Base-by-base conservation (phyloP, 2,797 vertebrate genomes). In the Chaetodon trifasciatus region DNA sequence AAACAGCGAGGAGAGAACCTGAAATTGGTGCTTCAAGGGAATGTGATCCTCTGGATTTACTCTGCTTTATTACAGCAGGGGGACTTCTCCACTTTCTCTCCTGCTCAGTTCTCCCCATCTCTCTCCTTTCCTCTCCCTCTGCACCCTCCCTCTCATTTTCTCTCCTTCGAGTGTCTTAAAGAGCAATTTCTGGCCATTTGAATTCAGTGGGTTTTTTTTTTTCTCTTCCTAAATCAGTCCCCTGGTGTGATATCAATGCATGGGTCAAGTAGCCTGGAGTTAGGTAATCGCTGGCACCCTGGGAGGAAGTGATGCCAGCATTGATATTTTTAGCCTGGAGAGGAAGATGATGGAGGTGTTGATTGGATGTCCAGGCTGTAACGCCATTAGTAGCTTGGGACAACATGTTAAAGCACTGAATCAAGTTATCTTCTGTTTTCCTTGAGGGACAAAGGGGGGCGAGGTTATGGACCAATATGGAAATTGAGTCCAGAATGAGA, bases 321-420 rank as follows among this genome's bases (percentile, higher is more conserved):
- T 12, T 62, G 50, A 46, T 93, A 91, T 93, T 91, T 93, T 91
- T 93, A 91, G 88, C 76, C 13, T 1, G 12, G 74, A 74, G 73
- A 76, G 69, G 78, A 84, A 83, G 78, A 82, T 78, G 91, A 82
- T 84, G 64, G 78, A 90, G 85, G 89, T 91, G 90, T 92, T 90
- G 88, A 93, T 92, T 93, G 84, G 81, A 79, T 78, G 82, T 86
- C 70, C 70, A 89, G 87, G 68, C 90, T 83, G 79, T 56, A 76
- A 86, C 83, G 76, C 64, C 76, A 86, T 89, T 75, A 79, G 74
- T 71, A 67, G 70, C 49, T 39, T 62, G 72, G 82, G 71, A 82
- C 56, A 62, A 19, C 74, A 3, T 78, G 79, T 86, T 77, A 58
- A 5, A 12, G 28, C 84, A 79, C 23, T 40, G 65, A 74, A 67